These are phyloP conservation scores for Troides oblongomaculatus DNA, from an alignment of 2,888 invertebrate species.

Conservation along the genomic window DNA sequence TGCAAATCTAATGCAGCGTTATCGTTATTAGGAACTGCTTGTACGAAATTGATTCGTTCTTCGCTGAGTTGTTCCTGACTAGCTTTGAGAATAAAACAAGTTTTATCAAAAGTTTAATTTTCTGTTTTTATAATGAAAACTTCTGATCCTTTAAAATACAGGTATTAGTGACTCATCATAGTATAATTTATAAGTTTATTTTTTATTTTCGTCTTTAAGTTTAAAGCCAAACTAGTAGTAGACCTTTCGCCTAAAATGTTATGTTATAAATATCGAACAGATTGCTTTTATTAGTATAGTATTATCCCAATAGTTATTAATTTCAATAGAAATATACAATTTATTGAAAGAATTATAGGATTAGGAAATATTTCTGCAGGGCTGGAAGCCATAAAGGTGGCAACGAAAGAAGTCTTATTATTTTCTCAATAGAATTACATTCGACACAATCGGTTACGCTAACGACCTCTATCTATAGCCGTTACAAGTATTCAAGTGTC, in stretches of 20 bases:
- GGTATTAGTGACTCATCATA: not conserved
- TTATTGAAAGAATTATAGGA: slow-evolving; percentile 2
- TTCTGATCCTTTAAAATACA: not conserved
- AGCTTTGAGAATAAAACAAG: not conserved
- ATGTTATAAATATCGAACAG: no score
- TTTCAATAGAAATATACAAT: not conserved
- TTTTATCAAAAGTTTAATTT: not conserved
- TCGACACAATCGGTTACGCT: slow-evolving; percentile 13
- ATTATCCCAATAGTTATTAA: not conserved
- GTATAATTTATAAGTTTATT: not conserved
- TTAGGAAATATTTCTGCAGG: slow-evolving; percentile 4
- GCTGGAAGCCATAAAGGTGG: slow-evolving; percentile 18
- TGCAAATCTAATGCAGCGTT: slow-evolving; percentile 14
- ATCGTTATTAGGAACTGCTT: not conserved
- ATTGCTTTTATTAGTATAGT: not conserved
- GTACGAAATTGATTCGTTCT: slow-evolving; percentile 13
- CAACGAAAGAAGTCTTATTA: slow-evolving; percentile 23
- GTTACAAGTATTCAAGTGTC: slow-evolving; percentile 1
- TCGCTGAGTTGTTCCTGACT: not conserved
- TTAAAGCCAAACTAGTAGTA: no score
- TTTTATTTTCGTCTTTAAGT: no score
- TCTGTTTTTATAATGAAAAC: not conserved
- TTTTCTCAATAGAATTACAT: slow-evolving; percentile 18
- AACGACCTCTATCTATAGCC: slow-evolving; percentile 9
- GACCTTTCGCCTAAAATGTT: no score